Percentiles rank a stretch among this genome's conserved stretches.
Evolutionary conservation across 2,113 vertebrate genomes (phyloP).

Genomic region (Microtus richardsoni): DNA sequence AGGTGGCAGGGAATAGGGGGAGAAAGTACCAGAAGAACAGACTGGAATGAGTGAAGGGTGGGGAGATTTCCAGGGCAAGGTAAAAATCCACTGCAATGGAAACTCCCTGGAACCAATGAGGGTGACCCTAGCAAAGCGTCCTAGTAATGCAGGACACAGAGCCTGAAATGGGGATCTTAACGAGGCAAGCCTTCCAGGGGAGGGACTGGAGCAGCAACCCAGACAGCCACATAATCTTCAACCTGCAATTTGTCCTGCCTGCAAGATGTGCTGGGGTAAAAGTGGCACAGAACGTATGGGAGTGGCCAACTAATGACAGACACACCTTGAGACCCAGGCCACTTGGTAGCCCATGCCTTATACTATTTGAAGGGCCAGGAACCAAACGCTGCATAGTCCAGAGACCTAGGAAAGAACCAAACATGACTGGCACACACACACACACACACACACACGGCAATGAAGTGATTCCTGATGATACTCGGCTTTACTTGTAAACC

Average conservation of each 20-base stretch:
- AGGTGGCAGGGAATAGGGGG: not conserved
- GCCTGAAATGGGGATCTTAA: not conserved
- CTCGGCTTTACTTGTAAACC: not conserved
- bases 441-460: too few relatives aligned
- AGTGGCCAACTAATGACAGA: not conserved
- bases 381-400: not conserved
- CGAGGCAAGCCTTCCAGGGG: not conserved
- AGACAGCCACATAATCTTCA: not conserved
- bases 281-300: not conserved
- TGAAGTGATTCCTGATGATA: not conserved
- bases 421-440: too few relatives aligned
- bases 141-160: not conserved
- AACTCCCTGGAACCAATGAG: too few relatives aligned
- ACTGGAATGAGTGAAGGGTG: not conserved
- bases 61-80: not conserved
- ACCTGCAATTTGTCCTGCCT: not conserved
- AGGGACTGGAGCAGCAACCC: not conserved
- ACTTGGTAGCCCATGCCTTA: not conserved
- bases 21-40: not conserved
- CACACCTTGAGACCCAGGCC: not conserved
- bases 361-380: not conserved
- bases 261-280: not conserved
- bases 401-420: not conserved
- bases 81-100: not conserved
- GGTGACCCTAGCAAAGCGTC: not conserved